Evolutionary conservation across 2,797 vertebrate species (phyloP), one percentile per base, ranked within the genome.

Genomic region (Premnoplex brunnescens): DNA sequence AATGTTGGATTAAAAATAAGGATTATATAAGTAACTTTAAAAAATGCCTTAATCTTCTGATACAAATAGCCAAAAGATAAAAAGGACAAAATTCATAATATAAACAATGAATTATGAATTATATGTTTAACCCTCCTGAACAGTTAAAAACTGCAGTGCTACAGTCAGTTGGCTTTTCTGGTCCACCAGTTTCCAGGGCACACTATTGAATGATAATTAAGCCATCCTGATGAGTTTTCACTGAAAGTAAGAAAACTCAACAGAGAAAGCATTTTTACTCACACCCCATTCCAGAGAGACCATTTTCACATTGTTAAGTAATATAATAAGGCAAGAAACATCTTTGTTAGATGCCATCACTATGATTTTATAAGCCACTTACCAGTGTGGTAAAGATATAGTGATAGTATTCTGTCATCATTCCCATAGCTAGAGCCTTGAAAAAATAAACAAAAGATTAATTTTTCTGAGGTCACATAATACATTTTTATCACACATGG

Each of bases 381-480:
- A 99, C 99, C 99, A 99, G 97, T 91, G 99, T 99, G 80, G 99
- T 99, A 98, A 99, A 99, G 97, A 99, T 99, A 90, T 99, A 99
- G 98, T 99, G 99, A 97, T 99, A 99, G 96, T 99, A 99, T 98
- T 99, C 99, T 76, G 99, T 99, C 99, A 99, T 99, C 99, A 99
- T 99, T 93, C 99, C 99, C 99, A 99, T 99, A 95, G 99, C 99
- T 88, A 99, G 98, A 97, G 99, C 99, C 99, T 99, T 95, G 34
- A 89, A 97, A 96, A 96, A 96, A 96, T 75, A 95, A 97, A 96
- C 66, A 79, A 91, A 93, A 78, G 54, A 91, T 96, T 87, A 97
- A 94, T 95, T 58, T 95, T 91, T 97, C 62, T 93, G 84, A 78
- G 34, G 77, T 71, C 28, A 94, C 27, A 82, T 76, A 95, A 63